Evolutionary conservation across 2,113 vertebrate genomes (phyloP).

Genomic region (Takifugu flavidus): DNA sequence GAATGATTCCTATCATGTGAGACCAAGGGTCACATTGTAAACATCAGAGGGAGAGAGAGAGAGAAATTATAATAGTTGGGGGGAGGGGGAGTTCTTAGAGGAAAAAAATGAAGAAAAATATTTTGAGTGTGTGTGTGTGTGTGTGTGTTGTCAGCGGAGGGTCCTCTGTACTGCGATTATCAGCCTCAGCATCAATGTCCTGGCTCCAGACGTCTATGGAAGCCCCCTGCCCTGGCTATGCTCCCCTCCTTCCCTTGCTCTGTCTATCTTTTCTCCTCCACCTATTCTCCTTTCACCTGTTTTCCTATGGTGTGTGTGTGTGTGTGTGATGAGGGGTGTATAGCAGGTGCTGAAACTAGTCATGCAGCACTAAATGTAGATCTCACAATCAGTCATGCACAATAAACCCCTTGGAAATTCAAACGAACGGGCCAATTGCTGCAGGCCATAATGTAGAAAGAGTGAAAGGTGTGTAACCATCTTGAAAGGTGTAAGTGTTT

Average conservation of each 20-base stretch:
- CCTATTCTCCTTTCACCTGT: slow-evolving; percentile 47
- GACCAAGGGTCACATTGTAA: slow-evolving; percentile 65
- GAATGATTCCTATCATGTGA: slow-evolving; percentile 66
- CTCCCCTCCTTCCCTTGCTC: slow-evolving; percentile 1
- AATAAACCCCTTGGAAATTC: slow-evolving; percentile 17
- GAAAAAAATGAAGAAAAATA: slow-evolving; percentile 18
- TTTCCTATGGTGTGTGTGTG: slow-evolving; percentile 11
- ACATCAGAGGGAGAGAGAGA: slow-evolving; percentile 49
- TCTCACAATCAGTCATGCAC: slow-evolving; percentile 11
- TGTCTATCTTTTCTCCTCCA: slow-evolving; percentile 1
- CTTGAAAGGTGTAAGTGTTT: not conserved
- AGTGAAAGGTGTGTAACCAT: not conserved
- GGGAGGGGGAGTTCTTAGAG: not conserved
- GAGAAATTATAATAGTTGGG: not conserved
- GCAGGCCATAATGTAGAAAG: not conserved
- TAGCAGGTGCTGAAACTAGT: slow-evolving; percentile 38
- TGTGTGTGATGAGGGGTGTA: not conserved
- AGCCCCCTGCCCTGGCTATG: slow-evolving; percentile 27
- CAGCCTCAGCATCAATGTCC: slow-evolving; percentile 63
- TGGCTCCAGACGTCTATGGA: slow-evolving; percentile 67
- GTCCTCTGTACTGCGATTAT: slow-evolving; percentile 54
- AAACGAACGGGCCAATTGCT: not conserved
- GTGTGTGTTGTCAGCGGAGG: slow-evolving; percentile 39
- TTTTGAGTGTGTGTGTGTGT: slow-evolving; percentile 18
- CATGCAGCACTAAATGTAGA: slow-evolving; percentile 6